A percentile compares a stretch with the other conserved stretches of the same genome.
phyloP scores from a whole-genome alignment of 2,113 vertebrate species.

The Mesoclemmys tuberculata region DNA sequence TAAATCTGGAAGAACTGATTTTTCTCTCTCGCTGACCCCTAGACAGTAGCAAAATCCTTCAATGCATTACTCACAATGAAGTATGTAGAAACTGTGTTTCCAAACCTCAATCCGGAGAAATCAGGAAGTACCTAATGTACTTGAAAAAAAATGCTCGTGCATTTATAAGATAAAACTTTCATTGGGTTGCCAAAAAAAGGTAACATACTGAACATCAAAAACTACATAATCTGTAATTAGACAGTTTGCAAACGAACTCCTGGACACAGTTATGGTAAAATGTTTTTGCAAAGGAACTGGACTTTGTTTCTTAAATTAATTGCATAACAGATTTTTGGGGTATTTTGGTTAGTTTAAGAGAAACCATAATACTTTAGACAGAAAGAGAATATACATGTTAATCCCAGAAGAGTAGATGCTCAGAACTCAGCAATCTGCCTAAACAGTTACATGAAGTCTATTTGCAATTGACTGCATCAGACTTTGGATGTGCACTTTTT shows the following conservation, averaged over 20 bases:
- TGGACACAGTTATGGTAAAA: background rate
- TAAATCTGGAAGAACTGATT: background rate
- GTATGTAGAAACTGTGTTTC: background rate
- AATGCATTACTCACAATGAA: background rate
- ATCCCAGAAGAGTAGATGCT: background rate
- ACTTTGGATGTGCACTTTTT: background rate
- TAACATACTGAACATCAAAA: background rate
- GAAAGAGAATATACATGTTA: background rate
- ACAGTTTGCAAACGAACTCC: background rate
- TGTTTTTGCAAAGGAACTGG: background rate
- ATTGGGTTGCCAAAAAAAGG: background rate
- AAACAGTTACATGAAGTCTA: background rate
- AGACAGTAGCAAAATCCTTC: background rate
- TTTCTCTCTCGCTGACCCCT: rapidly evolving
- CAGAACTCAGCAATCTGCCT: background rate
- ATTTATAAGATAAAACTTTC: background rate
- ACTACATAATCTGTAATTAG: background rate
- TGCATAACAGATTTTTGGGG: background rate
- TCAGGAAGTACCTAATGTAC: background rate
- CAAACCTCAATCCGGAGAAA: background rate
- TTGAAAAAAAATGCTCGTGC: background rate
- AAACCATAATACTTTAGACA: background rate
- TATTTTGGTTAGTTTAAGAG: background rate
- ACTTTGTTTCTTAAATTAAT: background rate
- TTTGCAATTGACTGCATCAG: background rate